Evolutionary conservation across 1,140 invertebrate species (phyloP), one percentile per base, ranked within the genome.

Genomic region (Oscheius sp.): DNA sequence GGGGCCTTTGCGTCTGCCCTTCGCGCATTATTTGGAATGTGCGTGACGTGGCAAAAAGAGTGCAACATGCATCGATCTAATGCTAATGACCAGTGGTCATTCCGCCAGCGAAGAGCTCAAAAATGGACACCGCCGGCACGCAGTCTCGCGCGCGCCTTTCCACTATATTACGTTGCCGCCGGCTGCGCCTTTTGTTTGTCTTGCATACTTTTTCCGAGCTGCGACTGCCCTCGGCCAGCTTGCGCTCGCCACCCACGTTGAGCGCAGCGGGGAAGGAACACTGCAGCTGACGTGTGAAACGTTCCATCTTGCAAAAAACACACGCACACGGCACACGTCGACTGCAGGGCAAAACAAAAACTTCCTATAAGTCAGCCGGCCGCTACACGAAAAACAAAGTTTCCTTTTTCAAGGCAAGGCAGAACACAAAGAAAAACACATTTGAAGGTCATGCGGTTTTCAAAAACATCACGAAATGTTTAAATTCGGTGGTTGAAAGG

Each of bases 11-110:
- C n/a, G n/a, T n/a, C n/a, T n/a, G n/a, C 49, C 28, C n/a, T 55
- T 55, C 49, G 49, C 49, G 49, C 49, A 55, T 55, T 55, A 55
- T 55, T 55, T 55, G 49, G 49, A 13, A 55, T 55, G 49, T 26
- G 49, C 49, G 4, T 15, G 49, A 26, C 49, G 49, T 4, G 49
- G 49, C 49, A 55, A 55, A 55, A 55, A 55, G 49, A 55, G 49
- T 55, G 49, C 49, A 55, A 55, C 49, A 55, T 55, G 49, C 49
- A 55, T 55, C 49, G 49, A 55, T 55, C 49, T 55, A 20, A 55
- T 55, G 49, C 28, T 55, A 55, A 55, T 55, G 49, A 55, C 49
- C 49, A 55, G 49, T 55, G 49, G 49, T 55, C 49, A 55, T 55
- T 55, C 49, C 15, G 49, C 49, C 49, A 23, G 49, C n/a, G n/a